A percentile compares a stretch with the other conserved stretches of the same genome.
These are phyloP conservation scores for Stylophora pistillata DNA, from an alignment of 64 coral and sea anemone species.

Conservation along the genomic window DNA sequence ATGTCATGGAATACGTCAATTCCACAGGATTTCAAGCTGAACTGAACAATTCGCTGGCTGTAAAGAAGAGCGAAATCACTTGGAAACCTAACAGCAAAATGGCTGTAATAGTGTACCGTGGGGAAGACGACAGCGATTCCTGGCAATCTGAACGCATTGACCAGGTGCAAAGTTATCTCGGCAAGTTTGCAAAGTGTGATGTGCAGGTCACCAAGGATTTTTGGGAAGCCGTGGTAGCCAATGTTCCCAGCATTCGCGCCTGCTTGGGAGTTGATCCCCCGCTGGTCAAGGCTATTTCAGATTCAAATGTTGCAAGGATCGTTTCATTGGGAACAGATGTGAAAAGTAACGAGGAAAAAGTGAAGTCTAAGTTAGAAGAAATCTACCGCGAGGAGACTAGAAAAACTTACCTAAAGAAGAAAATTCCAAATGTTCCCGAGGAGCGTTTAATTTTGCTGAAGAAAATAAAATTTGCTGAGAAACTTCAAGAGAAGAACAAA, in stretches of 20 bases:
- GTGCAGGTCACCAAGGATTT: slow-evolving; percentile 7
- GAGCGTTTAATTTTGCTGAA: slow-evolving; percentile 57
- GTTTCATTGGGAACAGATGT: not conserved
- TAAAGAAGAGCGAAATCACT: slow-evolving; percentile 28
- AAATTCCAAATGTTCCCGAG: slow-evolving; percentile 1
- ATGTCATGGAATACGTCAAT: too few species aligned
- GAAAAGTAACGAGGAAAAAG: not conserved
- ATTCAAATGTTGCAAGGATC: not conserved
- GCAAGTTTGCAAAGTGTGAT: slow-evolving; percentile 24
- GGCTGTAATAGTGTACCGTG: slow-evolving; percentile 26
- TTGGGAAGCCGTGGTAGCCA: slow-evolving; percentile 12
- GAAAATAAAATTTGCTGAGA: slow-evolving; percentile 44
- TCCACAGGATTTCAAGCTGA: slow-evolving; percentile 10
- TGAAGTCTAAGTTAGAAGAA: slow-evolving; percentile 7
- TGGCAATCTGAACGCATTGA: slow-evolving; percentile 51
- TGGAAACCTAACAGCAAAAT: slow-evolving; percentile 36
- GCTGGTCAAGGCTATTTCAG: slow-evolving; percentile 4
- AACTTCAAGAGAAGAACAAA: slow-evolving; percentile 30
- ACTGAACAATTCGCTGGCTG: slow-evolving; percentile 24
- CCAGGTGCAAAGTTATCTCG: slow-evolving; percentile 21
- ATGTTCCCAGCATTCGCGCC: slow-evolving; percentile 6
- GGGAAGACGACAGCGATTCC: not conserved
- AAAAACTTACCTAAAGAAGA: slow-evolving; percentile 31
- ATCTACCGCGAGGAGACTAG: slow-evolving; percentile 39
- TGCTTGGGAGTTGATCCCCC: not conserved